Evolutionary conservation across 2,888 invertebrate species (phyloP), one percentile per base, ranked within the genome.

Genomic region (Hypercompe scribonia): DNA sequence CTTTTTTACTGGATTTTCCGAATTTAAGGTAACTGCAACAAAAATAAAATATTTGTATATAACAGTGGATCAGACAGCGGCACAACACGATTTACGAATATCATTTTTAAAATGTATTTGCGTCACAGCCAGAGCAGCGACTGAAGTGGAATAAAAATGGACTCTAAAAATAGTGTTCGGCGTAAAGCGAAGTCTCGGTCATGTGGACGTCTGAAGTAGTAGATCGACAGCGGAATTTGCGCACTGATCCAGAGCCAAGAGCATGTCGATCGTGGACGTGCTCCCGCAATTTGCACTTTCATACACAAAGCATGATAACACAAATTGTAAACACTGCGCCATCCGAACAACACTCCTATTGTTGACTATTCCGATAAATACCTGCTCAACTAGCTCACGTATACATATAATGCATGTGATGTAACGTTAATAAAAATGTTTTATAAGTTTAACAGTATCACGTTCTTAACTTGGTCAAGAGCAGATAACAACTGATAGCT

Each of bases 1-100:
- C 89, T 93, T 88, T 89, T 89, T 86, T 88, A 78, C 88, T 85
- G 88, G 90, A 87, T 87, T 28, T 31, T 92, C 90, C 90, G 85
- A 90, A 90, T 92, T 91, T 92, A 94, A 89, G 94, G 94, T 92
- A 93, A 90, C 95, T 95, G 95, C 90, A 95, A 95, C 94, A 94
- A 92, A 90, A 88, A 90, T 72, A 88, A 78, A 72, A 77, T 69
- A 74, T 68, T 77, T 81, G 81, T 91, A 88, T 90, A 84, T 78
- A 75, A 79, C 75, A 76, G 81, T 74, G 79, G 71, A 70, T 74
- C 79, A 78, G 75, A 77, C 75, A 67, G 74, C 73, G 78, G 76
- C 73, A 75, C 78, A 54, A 39, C 75, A 79, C 73, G 79, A 86
- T 87, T 87, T 82, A 86, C 83, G 74, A 82, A 86, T 86, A 89